Percentiles rank a stretch among this genome's conserved stretches.
These are phyloP conservation scores for Apodemia zela DNA, from an alignment of 2,888 invertebrate species.

Conservation along the genomic window DNA sequence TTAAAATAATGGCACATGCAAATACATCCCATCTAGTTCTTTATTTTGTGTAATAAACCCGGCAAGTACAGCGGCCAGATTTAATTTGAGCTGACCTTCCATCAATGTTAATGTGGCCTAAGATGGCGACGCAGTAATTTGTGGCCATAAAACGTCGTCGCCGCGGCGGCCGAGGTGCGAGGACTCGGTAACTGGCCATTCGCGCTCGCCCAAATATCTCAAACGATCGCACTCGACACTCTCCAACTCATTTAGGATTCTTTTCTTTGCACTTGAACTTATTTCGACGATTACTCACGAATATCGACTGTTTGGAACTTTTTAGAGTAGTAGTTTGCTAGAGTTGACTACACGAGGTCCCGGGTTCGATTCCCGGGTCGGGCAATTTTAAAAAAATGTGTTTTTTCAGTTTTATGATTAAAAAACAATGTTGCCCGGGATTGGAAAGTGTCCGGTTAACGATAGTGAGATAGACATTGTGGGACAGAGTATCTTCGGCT, in stretches of 20 bases:
- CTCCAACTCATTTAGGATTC: not conserved
- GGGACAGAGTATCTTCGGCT: too few relatives aligned
- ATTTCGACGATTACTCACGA: too few relatives aligned
- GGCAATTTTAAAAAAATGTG: too few relatives aligned
- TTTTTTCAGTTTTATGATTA: too few relatives aligned
- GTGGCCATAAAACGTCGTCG: not conserved
- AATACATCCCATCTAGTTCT: not conserved
- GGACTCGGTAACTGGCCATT: not conserved
- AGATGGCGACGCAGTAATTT: not conserved
- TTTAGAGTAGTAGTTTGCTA: too few relatives aligned
- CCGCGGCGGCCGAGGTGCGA: not conserved
- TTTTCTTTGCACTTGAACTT: not conserved
- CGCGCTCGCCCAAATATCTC: not conserved
- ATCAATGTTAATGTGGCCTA: conserved; percentile 12
- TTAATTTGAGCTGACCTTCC: conserved; percentile 10
- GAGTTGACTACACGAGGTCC: too few relatives aligned
- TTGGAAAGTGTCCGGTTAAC: too few relatives aligned
- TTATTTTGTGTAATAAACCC: not conserved
- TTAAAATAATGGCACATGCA: not conserved
- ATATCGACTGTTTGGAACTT: not conserved
- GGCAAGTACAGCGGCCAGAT: conserved; percentile 1
- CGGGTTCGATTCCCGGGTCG: too few relatives aligned
- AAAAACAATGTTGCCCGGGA: too few relatives aligned
- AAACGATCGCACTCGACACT: not conserved
- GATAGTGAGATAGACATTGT: too few relatives aligned